A percentile compares a stretch with the other conserved stretches of the same genome.
Evolutionary conservation across 2,888 invertebrate genomes (phyloP).

Genomic region (Flexamia atlantica): DNA sequence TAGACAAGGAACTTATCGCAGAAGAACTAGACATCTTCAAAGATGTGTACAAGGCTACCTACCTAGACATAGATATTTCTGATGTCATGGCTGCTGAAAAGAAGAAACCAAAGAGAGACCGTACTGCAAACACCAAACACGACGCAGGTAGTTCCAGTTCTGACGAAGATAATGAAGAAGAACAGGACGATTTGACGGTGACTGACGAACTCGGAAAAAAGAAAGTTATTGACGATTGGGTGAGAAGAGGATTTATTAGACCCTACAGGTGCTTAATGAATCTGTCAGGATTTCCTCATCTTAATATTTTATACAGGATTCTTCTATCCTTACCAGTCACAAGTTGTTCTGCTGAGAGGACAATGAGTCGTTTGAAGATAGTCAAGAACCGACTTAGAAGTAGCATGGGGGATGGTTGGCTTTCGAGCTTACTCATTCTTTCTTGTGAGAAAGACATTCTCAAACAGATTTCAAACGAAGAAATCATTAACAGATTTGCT

Average conservation of each 20-base stretch:
- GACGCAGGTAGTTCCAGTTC: neutral
- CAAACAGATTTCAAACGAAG: no score
- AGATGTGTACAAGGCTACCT: neutral
- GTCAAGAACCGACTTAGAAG: constrained; percentile 44
- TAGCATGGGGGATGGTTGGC: constrained; percentile 39
- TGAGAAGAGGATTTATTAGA: neutral
- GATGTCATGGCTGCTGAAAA: neutral
- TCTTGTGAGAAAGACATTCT: no score
- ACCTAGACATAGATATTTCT: neutral
- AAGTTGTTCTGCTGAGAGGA: constrained; percentile 40
- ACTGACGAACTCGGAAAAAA: neutral
- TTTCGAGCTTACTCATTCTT: neutral
- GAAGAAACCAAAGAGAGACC: neutral
- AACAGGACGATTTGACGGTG: no score
- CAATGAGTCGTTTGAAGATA: constrained; percentile 51
- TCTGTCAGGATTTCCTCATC: neutral
- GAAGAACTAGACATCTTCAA: neutral
- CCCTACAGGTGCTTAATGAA: neutral
- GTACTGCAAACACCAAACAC: neutral
- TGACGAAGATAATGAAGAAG: neutral
- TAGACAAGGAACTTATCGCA: neutral
- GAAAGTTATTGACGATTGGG: neutral
- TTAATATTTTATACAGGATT: neutral
- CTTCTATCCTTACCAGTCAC: constrained; percentile 24
- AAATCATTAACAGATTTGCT: no score